phyloP scores from a whole-genome alignment of 2,888 invertebrate genomes.

The Zhuqinia jingwanae region DNA sequence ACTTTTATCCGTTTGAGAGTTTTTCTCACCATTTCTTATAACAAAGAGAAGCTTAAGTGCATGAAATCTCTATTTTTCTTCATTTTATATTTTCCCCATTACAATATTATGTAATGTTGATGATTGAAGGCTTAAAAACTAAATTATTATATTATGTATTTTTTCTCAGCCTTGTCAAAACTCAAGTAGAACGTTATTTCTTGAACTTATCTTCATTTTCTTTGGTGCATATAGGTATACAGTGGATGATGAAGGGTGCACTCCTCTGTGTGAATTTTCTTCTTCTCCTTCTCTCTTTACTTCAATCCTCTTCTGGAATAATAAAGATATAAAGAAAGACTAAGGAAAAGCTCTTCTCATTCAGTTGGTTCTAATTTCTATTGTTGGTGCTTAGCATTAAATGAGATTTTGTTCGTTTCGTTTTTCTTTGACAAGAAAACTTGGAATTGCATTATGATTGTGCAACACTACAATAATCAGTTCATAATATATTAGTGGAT shows the following conservation, averaged over 20 bases:
- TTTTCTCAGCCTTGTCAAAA: conserved; percentile 19
- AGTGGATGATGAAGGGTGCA: background rate
- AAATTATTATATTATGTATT: no score
- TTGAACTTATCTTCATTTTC: no score
- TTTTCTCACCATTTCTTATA: no score
- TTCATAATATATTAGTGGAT: conserved; percentile 34
- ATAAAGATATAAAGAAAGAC: background rate
- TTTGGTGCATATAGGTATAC: background rate
- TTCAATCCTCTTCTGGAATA: background rate
- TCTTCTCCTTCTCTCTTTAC: background rate
- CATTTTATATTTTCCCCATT: no score
- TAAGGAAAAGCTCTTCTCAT: background rate
- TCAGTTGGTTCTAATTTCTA: conserved; percentile 4
- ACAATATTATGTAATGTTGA: no score
- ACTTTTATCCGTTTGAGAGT: no score
- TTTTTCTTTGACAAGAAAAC: background rate
- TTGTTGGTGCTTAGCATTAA: conserved; percentile 10
- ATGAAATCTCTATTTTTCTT: no score
- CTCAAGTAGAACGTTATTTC: background rate
- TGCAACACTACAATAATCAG: conserved; percentile 48
- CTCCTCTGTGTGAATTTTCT: background rate
- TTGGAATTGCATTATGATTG: conserved; percentile 16
- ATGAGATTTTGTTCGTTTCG: no score
- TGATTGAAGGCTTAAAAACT: no score
- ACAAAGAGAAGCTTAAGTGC: no score